Evolutionary conservation across 2,113 vertebrate genomes (phyloP), one percentile per base, ranked within the genome.

Genomic region (Tautogolabrus adspersus): DNA sequence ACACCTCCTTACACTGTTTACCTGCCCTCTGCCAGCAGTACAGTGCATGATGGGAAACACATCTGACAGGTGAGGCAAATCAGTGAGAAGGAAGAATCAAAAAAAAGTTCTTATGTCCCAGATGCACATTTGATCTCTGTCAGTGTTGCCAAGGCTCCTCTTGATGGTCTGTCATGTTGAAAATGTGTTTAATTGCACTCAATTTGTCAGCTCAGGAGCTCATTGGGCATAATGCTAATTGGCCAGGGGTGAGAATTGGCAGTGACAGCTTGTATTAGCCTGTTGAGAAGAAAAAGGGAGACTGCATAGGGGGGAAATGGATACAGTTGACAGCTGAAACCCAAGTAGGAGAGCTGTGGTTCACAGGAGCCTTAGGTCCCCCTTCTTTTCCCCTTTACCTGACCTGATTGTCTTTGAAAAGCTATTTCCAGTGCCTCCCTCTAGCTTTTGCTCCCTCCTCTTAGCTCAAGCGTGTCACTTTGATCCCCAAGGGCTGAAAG

Each of bases 401-500:
- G 65, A 54, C 61, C 47, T 54, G 66, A 82, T 76, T 86, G 44
- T 78, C 64, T 90, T 77, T 77, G 86, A 84, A 81, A 88, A 84
- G 65, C 87, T 89, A 86, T 89, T 91, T 86, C 68, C 77, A 83
- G 78, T 42, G 46, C 61, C 65, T 72, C 69, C 75, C 55, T 59
- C 44, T 57, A 69, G 66, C 63, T 51, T 75, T 72, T 76, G 63
- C 72, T 60, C 61, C 44, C 66, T 62, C 73, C 80, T 74, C 54
- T 55, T 46, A 42, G 61, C 74, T 62, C 55, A 64, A 69, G 66
- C 58, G 65, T 62, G 73, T 81, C 75, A 84, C 78, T 60, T 72
- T 76, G 58, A 88, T 79, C 81, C 65, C 49, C 61, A 21, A 10
- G 72, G 47, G 55, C 79, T 82, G 79, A 75, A 79, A 80, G 72